Evolutionary conservation across 1,140 invertebrate species (phyloP).

Genomic region (Chironomus tepperi): DNA sequence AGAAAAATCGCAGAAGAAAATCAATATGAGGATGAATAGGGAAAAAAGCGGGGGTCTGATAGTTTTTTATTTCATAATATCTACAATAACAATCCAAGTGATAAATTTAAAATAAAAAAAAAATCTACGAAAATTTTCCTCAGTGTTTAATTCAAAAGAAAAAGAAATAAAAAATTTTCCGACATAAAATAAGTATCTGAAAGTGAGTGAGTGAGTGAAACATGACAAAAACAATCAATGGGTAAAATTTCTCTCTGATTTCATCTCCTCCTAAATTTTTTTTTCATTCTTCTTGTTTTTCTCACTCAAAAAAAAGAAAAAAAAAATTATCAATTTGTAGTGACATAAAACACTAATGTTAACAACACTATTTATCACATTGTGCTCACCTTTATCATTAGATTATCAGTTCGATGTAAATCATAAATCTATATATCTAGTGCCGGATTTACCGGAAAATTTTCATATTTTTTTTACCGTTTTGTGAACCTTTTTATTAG

Average conservation of each 20-base stretch:
- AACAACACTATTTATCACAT: neutral
- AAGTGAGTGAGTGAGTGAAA: neutral
- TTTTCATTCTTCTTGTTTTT: neutral
- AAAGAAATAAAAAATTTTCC: neutral
- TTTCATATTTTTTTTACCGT: neutral
- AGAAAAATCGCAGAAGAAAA: constrained; percentile 19
- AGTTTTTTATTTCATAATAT: neutral
- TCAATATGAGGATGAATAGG: constrained; percentile 21
- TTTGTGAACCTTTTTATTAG: no score
- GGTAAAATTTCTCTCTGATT: neutral
- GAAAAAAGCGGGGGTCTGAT: neutral
- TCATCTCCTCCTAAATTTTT: neutral
- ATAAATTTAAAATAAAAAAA: neutral
- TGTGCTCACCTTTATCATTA: neutral
- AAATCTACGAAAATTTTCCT: no score
- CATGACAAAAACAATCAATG: neutral
- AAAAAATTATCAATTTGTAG: neutral
- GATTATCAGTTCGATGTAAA: neutral
- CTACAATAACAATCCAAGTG: neutral
- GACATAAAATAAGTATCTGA: no score
- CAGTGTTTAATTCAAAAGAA: no score
- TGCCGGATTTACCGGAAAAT: neutral
- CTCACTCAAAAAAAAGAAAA: neutral
- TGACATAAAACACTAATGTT: neutral
- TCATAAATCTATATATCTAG: neutral